Percentiles rank a stretch among this genome's conserved stretches.
Evolutionary conservation across 1,140 invertebrate species (phyloP).

Genomic region (Anastatus disparis): DNA sequence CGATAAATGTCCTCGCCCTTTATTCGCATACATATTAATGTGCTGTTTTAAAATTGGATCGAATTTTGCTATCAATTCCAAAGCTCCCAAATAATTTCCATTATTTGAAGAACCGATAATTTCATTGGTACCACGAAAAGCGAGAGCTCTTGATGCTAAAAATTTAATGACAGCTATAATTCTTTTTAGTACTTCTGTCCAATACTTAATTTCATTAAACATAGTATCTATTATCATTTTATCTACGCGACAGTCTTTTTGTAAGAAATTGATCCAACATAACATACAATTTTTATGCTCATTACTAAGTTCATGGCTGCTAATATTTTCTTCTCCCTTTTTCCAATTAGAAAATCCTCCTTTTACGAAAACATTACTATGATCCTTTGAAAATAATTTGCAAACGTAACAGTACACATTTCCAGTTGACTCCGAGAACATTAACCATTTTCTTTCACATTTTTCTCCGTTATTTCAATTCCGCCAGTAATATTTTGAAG

Average conservation of each 20-base stretch:
- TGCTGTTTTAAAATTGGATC: slow-evolving; percentile 56
- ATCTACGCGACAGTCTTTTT: slow-evolving; percentile 8
- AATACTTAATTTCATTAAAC: slow-evolving; percentile 32
- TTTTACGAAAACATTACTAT: slow-evolving; percentile 6
- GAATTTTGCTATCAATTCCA: slow-evolving; percentile 55
- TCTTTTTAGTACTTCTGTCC: slow-evolving; percentile 24
- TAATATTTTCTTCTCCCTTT: slow-evolving; percentile 1
- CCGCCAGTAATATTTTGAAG: no score
- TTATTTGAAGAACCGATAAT: slow-evolving; percentile 46
- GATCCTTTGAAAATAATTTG: slow-evolving; percentile 25
- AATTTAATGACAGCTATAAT: slow-evolving; percentile 29
- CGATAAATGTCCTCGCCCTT: slow-evolving; percentile 48
- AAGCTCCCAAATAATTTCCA: slow-evolving; percentile 46
- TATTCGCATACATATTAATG: slow-evolving; percentile 52
- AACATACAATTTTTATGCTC: background rate
- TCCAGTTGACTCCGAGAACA: slow-evolving; percentile 27
- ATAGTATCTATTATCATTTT: background rate
- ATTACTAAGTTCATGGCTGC: background rate
- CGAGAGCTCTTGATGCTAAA: slow-evolving; percentile 43
- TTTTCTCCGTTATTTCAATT: no score
- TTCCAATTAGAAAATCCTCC: no score
- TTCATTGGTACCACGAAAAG: slow-evolving; percentile 49
- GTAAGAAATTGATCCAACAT: background rate
- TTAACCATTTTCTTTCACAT: background rate
- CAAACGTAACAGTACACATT: slow-evolving; percentile 38